A percentile compares a stretch with the other conserved stretches of the same genome.
phyloP scores from a whole-genome alignment of 2,888 invertebrate species.

The Epinotia demarniana region DNA sequence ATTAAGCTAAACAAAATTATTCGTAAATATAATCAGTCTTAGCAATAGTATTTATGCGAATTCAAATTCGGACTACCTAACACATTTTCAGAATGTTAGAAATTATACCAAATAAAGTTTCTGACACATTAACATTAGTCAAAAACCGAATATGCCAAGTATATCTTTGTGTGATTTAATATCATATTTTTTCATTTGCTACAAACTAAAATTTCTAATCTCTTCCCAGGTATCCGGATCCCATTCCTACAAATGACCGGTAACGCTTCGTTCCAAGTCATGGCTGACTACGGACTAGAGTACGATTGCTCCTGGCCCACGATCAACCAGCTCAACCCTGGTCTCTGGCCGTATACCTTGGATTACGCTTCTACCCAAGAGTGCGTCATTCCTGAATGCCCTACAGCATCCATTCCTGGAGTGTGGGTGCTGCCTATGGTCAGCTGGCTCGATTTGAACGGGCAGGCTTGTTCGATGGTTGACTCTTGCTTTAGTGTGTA shows the following conservation, averaged over 20 bases:
- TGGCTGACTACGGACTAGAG: conserved; percentile 74
- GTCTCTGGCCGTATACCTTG: conserved; percentile 88
- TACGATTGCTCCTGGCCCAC: conserved; percentile 88
- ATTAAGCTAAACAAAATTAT: no score
- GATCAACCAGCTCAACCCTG: conserved; percentile 64
- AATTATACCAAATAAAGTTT: no score
- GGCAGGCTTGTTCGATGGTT: conserved; percentile 83
- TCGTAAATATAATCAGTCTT: no score
- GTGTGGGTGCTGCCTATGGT: conserved; percentile 88
- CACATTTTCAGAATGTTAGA: no score
- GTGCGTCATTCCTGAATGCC: conserved; percentile 84
- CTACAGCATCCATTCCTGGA: conserved; percentile 83
- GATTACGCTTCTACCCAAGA: conserved; percentile 85
- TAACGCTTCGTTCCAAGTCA: conserved; percentile 84
- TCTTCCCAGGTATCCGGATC: conserved; percentile 73
- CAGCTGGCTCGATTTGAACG: conserved; percentile 77
- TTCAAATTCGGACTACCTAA: no score
- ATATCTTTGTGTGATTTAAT: no score
- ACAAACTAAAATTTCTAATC: not conserved
- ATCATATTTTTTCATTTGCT: no score
- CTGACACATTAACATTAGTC: no score
- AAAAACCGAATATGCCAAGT: no score
- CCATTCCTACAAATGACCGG: conserved; percentile 85
- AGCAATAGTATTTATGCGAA: no score
- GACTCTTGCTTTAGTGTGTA: conserved; percentile 81